Base-by-base conservation (phyloP, 2,113 vertebrate species). In the Salvator merianae region DNA sequence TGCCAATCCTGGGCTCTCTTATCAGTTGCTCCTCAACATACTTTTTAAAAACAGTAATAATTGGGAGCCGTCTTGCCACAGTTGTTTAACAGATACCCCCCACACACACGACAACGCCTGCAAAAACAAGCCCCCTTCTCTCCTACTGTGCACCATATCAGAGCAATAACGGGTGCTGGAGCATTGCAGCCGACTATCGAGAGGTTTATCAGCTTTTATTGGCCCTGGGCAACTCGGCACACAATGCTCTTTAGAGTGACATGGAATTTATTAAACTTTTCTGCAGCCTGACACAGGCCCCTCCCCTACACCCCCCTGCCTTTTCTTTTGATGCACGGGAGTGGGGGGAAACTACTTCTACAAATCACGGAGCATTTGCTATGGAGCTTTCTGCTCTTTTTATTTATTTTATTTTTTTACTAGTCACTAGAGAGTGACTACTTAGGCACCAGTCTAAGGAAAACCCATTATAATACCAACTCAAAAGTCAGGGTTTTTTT, bases 181-280 rank as follows among this genome's bases (percentile, higher is more conserved):
- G 88, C 90, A 85, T 90, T 40, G 0, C 75, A 93, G 88, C 75
- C n/a, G 69, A 83, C 88, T 89, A 91, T 86, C 91, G 88, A 84
- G 91, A 89, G 91, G n/a, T 87, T 91, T 79, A 89, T 93, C 88
- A 2, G 83, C 13, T 87, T 91, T 91, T 90, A 91, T 88, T 87
- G 90, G 93, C 91, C 92, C 89, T 87, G 90, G 89, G 92, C 85
- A 75, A 90, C 92, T 92, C 86, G 76, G 91, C 87, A 85, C 91
- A 91, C 81, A 65, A 81, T 2, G 73, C 90, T 94, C 94, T 92
- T 95, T 90, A 93, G 93, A 95, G 89, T 93, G 95, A 95, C 92
- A 88, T 91, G 91, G 94, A 94, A 93, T 95, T 94, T 93, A 94
- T 94, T 94, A 93, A 93, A 93, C 92, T 92, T 95, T 91, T 88